Base-by-base conservation (phyloP, 2,888 invertebrate genomes). In the Hirtodrosophila trivittata region DNA sequence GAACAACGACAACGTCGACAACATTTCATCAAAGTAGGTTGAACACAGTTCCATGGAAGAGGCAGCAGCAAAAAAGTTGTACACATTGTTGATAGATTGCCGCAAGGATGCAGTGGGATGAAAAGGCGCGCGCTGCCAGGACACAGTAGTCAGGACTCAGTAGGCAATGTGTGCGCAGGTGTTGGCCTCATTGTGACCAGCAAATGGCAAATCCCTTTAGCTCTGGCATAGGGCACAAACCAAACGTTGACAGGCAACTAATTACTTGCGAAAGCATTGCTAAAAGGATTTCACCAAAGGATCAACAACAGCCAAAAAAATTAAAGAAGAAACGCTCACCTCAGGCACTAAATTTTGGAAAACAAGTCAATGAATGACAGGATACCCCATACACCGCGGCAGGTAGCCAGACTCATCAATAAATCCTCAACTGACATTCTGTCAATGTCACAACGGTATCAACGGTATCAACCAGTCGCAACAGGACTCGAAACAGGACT, bases 191-290 rank as follows among this genome's bases (percentile, higher is more conserved):
- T 70, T 70, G 62, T 50, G 43, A 28, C 18, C 28, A 35, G 26
- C 21, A 49, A 43, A 28, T 28, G 13, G 21, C 30, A 43, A 43
- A 73, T 75, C 77, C 70, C 62, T 70, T 70, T 75, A 66, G 71
- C 60, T 43, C 35, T 57, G 45, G 56, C 66, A 73, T 65, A 74
- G 18, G 18, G 5, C 18, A 21, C 18, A 21, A 14, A 70, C 70
- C 75, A 73, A 74, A 69, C 58, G 85, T 66, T 82, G 82, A 82
- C 82, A 84, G 84, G 66, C 76, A 78, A 82, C 82, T 82, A 82
- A 82, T 82, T 82, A 81, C 76, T 68, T 65, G 78, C 51, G 57
- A 66, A 43, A 43, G 75, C 75, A 67, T 67, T 60, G 70, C 65
- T 8, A 69, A 71, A 71, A 51, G 76, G 82, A 81, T 82, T 78